phyloP scores from a whole-genome alignment of 1,140 invertebrate species.

The Sinonovacula constricta region DNA sequence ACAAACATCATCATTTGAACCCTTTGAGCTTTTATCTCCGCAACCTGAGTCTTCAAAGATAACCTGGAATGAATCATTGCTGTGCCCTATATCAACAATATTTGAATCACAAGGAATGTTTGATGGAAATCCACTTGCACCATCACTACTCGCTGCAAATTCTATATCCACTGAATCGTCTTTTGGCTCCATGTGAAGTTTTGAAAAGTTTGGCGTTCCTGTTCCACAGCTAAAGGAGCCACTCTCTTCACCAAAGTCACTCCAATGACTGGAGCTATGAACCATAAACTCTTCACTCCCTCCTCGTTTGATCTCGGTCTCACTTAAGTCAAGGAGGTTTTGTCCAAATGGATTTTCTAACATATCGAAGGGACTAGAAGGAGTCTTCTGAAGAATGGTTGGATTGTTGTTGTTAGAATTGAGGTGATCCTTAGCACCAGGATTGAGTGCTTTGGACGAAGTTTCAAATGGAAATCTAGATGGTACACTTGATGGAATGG shows the following conservation, averaged over 20 bases:
- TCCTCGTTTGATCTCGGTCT: slow-evolving; percentile 24
- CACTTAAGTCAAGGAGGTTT: slow-evolving; percentile 18
- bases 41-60: slow-evolving; percentile 80
- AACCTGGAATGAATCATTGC: slow-evolving; percentile 78
- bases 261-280: slow-evolving; percentile 30
- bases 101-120: too few species aligned
- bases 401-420: slow-evolving; percentile 1
- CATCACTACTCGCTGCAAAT: slow-evolving; percentile 38
- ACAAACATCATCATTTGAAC: slow-evolving; percentile 47
- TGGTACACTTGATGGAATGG: too few species aligned
- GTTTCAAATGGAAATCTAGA: too few species aligned
- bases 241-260: slow-evolving; percentile 61
- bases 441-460: too few species aligned
- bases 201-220: slow-evolving; percentile 50
- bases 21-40: slow-evolving; percentile 62
- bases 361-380: slow-evolving; percentile 24
- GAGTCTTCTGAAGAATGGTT: too few species aligned
- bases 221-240: slow-evolving; percentile 62
- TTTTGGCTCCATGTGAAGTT: background rate
- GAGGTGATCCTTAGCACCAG: too few species aligned
- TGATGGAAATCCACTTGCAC: background rate
- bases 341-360: slow-evolving; percentile 43
- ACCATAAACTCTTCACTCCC: slow-evolving; percentile 67
- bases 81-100: slow-evolving; percentile 8
- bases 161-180: slow-evolving; percentile 79